Evolutionary conservation across 2,888 invertebrate species (phyloP).

Genomic region (Clepsis dumicolana): DNA sequence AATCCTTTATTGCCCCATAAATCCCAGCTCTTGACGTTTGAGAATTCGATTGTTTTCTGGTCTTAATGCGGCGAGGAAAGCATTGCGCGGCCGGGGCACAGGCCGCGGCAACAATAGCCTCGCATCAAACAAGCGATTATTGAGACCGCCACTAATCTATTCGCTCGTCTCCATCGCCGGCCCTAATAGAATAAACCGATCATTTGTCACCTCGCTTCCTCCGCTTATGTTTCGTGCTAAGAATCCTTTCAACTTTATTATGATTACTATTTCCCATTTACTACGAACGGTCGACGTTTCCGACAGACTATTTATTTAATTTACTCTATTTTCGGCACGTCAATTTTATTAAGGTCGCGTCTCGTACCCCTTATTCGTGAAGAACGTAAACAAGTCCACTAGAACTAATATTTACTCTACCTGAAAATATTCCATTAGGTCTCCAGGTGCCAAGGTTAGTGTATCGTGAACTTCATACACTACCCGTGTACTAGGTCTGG

Average conservation of each 20-base stretch:
- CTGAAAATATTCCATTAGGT: conserved; percentile 44
- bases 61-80: neutral
- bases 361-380: conserved; percentile 18
- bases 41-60: conserved; percentile 29
- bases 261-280: conserved; percentile 26
- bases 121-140: conserved; percentile 21
- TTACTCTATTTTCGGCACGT: conserved; percentile 21
- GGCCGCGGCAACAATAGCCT: conserved; percentile 7
- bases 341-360: conserved; percentile 37
- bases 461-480: conserved; percentile 28
- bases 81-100: neutral
- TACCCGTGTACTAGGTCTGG: neutral
- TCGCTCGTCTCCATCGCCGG: conserved; percentile 17
- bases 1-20: conserved; percentile 50
- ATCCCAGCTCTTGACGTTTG: conserved; percentile 45
- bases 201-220: conserved; percentile 33
- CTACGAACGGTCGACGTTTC: conserved; percentile 15
- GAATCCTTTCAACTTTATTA: conserved; percentile 32
- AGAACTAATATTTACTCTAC: conserved; percentile 48
- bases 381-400: conserved; percentile 47
- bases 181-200: conserved; percentile 35
- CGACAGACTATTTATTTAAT: conserved; percentile 27
- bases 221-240: conserved; percentile 1
- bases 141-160: conserved; percentile 25
- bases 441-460: conserved; percentile 41